Evolutionary conservation across 2,113 vertebrate genomes (phyloP), one percentile per base, ranked within the genome.

Genomic region (Pipa parva): DNA sequence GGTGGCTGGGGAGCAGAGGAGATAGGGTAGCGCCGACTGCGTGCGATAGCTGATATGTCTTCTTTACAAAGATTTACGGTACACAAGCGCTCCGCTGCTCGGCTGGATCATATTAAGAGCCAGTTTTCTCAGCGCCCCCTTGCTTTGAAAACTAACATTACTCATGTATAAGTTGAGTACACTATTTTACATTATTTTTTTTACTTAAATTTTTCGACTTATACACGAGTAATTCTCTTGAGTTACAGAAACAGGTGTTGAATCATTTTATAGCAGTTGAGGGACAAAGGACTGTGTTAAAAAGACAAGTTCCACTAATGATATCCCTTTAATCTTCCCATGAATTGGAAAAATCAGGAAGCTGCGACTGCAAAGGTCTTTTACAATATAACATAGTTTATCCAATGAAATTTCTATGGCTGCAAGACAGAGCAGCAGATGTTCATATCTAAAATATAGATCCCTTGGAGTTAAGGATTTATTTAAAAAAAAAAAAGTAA

Each of bases 271-370:
- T 24, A 55, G 54, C 49, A 28, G 27, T 24, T 31, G 25, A 18
- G 36, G 57, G 42, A 65, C 36, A 56, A 65, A 37, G 26, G 21
- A 37, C 28, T 12, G 11, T 20, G 20, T 57, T 46, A 56, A 26
- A 45, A 54, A 64, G 57, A 52, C 52, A 65, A 65, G n/a, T 56
- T 52, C 45, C 15, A 57, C n/a, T 29, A 3, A 26, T 36, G 57
- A 45, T 49, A 33, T 33, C 48, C 49, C 48, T 58, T 36, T 25
- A 58, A 57, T 33, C 37, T 49, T 26, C 8, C 18, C 25, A 1
- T 58, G 54, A 67, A 58, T 31, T 57, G 63, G 28, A 67, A 67
- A n/a, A 67, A 48, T 67, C 54, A 59, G 11, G 45, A 50, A 29
- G 51, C 45, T 50, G 64, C 50, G 45, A 50, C 64, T 59, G 28